Conservation (phyloP, 2,113 vertebrate genomes). For the Calonectris borealis region DNA sequence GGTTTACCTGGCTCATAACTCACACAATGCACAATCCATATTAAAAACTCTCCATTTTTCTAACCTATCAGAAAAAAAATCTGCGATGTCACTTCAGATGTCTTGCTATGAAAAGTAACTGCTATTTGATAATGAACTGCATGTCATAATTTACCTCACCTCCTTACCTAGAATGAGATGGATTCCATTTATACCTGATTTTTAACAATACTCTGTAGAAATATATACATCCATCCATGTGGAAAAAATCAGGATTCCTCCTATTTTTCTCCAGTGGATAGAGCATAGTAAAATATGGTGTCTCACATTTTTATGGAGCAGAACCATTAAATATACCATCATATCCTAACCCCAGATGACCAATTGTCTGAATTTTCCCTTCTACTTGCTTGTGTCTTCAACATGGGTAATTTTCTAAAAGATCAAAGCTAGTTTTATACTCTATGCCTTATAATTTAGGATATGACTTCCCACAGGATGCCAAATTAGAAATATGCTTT, state of each 20-base stretch:
- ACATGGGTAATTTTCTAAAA: constrained; percentile 16
- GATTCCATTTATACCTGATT: not conserved
- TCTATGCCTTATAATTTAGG: constrained; percentile 4
- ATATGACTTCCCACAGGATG: not conserved
- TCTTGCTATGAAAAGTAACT: not conserved
- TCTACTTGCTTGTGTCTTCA: constrained; percentile 30
- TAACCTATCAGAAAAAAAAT: not conserved
- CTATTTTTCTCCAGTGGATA: constrained; percentile 7
- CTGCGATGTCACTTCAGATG: not conserved
- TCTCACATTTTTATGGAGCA: constrained; percentile 10
- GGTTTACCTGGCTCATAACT: not conserved
- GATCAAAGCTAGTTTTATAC: constrained; percentile 40
- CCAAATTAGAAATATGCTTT: constrained; percentile 32
- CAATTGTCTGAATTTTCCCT: constrained; percentile 6
- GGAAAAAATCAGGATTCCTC: not conserved
- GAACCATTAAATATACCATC: constrained; percentile 24
- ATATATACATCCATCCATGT: not conserved
- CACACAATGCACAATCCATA: not conserved
- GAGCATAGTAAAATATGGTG: not conserved
- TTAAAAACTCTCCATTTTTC: not conserved
- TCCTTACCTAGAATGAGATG: not conserved
- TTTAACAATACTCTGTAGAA: not conserved
- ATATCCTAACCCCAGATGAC: not conserved
- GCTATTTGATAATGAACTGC: not conserved
- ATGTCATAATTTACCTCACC: not conserved